These are phyloP conservation scores for Crossaster papposus DNA, from an alignment of 53 echinoderm and acorn worm genomes.

Conservation along the genomic window DNA sequence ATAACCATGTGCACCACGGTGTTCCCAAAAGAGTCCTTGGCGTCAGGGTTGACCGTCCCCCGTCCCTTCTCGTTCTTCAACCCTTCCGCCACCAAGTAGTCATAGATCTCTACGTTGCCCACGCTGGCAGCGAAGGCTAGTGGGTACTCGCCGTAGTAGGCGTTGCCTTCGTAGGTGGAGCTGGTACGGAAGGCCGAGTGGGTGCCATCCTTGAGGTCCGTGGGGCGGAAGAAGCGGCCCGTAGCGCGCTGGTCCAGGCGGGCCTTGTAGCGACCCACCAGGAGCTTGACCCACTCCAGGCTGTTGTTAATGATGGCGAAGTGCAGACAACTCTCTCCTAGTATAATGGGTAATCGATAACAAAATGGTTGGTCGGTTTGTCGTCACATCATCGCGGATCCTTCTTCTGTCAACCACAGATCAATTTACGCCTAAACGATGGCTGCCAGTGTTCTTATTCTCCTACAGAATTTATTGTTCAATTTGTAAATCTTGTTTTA, in stretches of 20 bases:
- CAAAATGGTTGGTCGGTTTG: background rate
- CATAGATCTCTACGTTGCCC: constrained; percentile 77
- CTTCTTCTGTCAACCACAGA: no score
- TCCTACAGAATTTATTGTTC: no score
- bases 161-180: constrained; percentile 56
- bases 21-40: constrained; percentile 79
- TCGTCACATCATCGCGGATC: no score
- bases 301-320: constrained; percentile 82
- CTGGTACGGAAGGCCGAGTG: background rate
- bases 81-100: constrained; percentile 68
- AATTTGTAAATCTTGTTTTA: no score
- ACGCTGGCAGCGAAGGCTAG: constrained; percentile 82
- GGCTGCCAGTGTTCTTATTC: no score
- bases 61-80: constrained; percentile 22
- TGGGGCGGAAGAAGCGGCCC: constrained; percentile 79
- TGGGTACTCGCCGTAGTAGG: constrained; percentile 88
- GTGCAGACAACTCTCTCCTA: constrained; percentile 78
- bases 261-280: constrained; percentile 61
- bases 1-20: constrained; percentile 86
- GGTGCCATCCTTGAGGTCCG: constrained; percentile 45
- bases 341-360: background rate
- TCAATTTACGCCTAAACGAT: no score
- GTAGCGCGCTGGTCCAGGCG: constrained; percentile 73
- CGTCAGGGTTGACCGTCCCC: constrained; percentile 78
- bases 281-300: constrained; percentile 68